Evolutionary conservation across 2,888 invertebrate species (phyloP), one percentile per base, ranked within the genome.

Genomic region (Acanthacorydalis orientalis): DNA sequence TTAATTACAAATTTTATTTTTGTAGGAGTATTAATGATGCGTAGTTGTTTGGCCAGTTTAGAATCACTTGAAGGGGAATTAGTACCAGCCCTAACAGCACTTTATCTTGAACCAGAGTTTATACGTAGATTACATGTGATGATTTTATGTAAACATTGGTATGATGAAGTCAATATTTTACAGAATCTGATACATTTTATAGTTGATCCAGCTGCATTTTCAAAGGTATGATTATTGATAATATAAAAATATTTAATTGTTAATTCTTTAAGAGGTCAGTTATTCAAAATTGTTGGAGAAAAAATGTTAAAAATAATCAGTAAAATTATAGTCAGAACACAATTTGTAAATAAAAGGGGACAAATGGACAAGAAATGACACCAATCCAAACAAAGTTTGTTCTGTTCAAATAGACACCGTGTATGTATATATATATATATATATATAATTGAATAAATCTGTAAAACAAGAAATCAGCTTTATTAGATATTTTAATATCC

Each of bases 131-230:
- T 65, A 52, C 73, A 75, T 51, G 63, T 74, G 0, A 58, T 63
- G 8, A 55, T 79, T 4, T 61, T 81, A 45, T 67, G 71, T 14
- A 62, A 68, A 16, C 72, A 74, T 47, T 82, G 81, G 80, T 67
- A 68, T 31, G 60, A 67, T 42, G 78, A 81, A 62, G 70, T 78
- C 3, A 60, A 63, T 34, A 68, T 68, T 42, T 70, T 82, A 46
- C 70, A 73, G 51, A 65, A 70, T 48, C 68, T 69, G 40, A 72
- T 83, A 37, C 77, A 77, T 62, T 60, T 76, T 42, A 78, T 83
- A 49, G 77, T 82, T 6, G 81, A 83, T 60, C 78, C 82, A 1
- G 69, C 72, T 47, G 80, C 80, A 31, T 81, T 80, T 61, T 72
- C 76, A 54, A 75, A 79, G 65, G 81, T 81, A 61, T 51, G 43